A percentile compares a stretch with the other conserved stretches of the same genome.
Evolutionary conservation across 2,888 invertebrate species (phyloP).

Genomic region (Drosophila cognata): DNA sequence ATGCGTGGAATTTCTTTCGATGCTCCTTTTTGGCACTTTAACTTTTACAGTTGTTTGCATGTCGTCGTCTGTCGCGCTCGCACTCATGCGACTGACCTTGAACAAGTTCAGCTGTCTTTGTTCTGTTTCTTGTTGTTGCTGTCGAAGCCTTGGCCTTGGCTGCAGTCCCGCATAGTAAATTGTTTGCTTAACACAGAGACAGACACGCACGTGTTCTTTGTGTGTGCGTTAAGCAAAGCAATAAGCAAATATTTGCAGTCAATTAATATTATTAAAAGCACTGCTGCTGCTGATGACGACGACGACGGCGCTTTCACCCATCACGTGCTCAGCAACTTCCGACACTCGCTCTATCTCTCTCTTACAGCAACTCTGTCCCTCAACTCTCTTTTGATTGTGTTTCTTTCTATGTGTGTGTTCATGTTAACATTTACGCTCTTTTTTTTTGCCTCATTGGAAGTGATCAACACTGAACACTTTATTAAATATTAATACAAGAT

Average conservation of each 20-base stretch:
- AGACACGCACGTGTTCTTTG: constrained; percentile 4
- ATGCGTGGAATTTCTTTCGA: constrained; percentile 37
- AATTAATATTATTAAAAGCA: constrained; percentile 45
- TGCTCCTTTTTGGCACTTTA: constrained; percentile 33
- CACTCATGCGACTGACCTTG: constrained; percentile 62
- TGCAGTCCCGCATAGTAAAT: constrained; percentile 29
- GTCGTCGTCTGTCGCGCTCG: constrained; percentile 36
- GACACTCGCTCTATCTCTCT: constrained; percentile 9
- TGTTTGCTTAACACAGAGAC: constrained; percentile 39
- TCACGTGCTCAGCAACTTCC: constrained; percentile 65
- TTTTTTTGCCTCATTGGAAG: constrained; percentile 1
- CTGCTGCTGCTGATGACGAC: constrained; percentile 13
- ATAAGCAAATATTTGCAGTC: constrained; percentile 43
- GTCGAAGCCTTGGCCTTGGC: constrained; percentile 55
- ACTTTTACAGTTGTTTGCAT: constrained; percentile 66
- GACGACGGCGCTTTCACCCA: constrained; percentile 32
- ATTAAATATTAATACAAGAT: not conserved
- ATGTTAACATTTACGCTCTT: not conserved
- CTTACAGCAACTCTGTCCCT: not conserved
- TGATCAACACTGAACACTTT: not conserved
- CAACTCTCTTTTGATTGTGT: not conserved
- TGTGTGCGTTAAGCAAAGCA: constrained; percentile 16
- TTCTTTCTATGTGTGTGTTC: constrained; percentile 3
- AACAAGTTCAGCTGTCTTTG: constrained; percentile 69
- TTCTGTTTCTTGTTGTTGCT: constrained; percentile 14